These are phyloP conservation scores for Sphaerophoria rueppellii DNA, from an alignment of 2,888 invertebrate genomes.

Conservation along the genomic window DNA sequence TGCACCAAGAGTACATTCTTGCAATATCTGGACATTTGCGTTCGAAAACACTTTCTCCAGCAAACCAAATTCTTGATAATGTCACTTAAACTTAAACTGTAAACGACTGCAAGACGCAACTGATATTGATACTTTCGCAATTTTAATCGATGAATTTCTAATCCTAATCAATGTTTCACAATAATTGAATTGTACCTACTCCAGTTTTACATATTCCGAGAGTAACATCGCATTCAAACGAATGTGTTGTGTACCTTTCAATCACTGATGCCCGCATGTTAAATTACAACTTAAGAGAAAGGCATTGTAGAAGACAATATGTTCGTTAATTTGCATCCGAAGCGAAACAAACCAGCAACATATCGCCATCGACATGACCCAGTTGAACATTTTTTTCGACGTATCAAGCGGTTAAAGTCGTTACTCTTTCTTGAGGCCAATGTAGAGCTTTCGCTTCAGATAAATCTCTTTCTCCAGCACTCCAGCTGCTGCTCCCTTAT, in stretches of 20 bases:
- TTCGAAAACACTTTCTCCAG: no score
- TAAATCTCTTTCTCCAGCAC: slow-evolving; percentile 61
- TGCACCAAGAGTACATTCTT: no score
- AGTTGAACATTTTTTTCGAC: slow-evolving; percentile 54
- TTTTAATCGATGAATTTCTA: background rate
- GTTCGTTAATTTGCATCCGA: slow-evolving; percentile 72
- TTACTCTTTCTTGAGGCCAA: background rate
- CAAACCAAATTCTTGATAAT: no score
- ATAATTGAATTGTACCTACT: slow-evolving; percentile 27
- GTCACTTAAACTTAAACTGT: no score
- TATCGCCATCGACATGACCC: slow-evolving; percentile 62
- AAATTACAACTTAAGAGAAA: slow-evolving; percentile 53
- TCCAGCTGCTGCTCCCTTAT: slow-evolving; percentile 42
- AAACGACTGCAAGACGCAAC: no score
- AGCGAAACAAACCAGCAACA: slow-evolving; percentile 52
- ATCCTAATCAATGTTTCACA: slow-evolving; percentile 47
- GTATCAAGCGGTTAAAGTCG: background rate
- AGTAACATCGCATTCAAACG: slow-evolving; percentile 49
- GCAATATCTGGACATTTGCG: no score
- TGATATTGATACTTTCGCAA: no score
- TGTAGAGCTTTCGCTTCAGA: slow-evolving; percentile 53
- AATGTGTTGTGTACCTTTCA: slow-evolving; percentile 58
- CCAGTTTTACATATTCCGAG: slow-evolving; percentile 28
- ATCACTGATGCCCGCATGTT: slow-evolving; percentile 56
- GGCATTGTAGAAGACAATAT: slow-evolving; percentile 57